These are phyloP conservation scores for Drosophila imparisetae DNA, from an alignment of 2,888 invertebrate genomes.

Conservation along the genomic window DNA sequence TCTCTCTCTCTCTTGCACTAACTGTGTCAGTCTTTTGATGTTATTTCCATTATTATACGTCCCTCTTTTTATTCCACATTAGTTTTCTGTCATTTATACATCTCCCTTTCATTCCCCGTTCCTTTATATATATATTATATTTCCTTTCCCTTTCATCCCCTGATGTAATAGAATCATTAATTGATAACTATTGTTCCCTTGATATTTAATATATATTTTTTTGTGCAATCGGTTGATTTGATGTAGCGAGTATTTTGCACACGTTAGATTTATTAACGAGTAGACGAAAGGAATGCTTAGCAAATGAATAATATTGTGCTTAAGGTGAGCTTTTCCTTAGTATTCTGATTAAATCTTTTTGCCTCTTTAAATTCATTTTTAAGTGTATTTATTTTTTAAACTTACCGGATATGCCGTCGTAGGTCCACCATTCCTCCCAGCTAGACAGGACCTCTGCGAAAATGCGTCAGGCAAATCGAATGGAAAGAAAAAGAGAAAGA, in stretches of 20 bases:
- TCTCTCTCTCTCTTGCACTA: background rate
- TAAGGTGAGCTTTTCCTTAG: background rate
- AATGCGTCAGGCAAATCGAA: slow-evolving; percentile 37
- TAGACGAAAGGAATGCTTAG: background rate
- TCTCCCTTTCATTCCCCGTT: background rate
- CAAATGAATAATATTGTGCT: background rate
- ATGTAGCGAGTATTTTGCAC: slow-evolving; percentile 5
- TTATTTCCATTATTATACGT: background rate
- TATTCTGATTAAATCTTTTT: background rate
- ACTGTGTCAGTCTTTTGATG: background rate
- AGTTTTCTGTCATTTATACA: background rate
- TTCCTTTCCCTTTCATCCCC: background rate
- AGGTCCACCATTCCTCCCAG: slow-evolving; percentile 99
- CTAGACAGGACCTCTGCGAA: slow-evolving; percentile 85
- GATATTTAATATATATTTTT: background rate
- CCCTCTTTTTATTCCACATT: background rate
- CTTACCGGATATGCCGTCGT: slow-evolving; percentile 97
- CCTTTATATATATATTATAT: background rate
- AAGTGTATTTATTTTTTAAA: slow-evolving; percentile 30
- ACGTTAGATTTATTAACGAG: slow-evolving; percentile 11
- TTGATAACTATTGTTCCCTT: background rate
- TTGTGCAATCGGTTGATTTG: slow-evolving; percentile 1
- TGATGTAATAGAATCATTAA: background rate
- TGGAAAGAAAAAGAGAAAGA: slow-evolving; percentile 1
- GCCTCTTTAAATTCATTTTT: slow-evolving; percentile 11